Evolutionary conservation across 1,140 invertebrate genomes (phyloP), one percentile per base, ranked within the genome.

Genomic region (Drosophila ohnishii): DNA sequence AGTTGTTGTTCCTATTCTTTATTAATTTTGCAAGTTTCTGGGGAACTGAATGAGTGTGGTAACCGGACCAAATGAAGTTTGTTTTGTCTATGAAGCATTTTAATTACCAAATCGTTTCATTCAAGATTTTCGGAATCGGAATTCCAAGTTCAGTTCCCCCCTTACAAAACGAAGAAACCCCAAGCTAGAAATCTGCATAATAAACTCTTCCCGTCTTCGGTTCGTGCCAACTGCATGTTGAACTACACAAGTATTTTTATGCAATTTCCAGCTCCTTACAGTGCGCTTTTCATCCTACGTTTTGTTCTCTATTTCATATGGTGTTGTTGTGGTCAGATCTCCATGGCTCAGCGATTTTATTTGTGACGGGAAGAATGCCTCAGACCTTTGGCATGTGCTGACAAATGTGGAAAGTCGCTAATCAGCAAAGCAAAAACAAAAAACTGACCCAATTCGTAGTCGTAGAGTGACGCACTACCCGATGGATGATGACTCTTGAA

Each of bases 361-460:
- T 25, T 22, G n/a, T 16, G 39, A 35, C 19, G 56, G 53, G 39
- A 65, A 39, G 74, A 67, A 60, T 80, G 73, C 56, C 76, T 82
- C 82, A 85, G 65, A 69, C 37, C 50, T 56, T 86, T 87, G 83
- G 83, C 84, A 86, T 86, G 84, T 73, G 83, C 83, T 86, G 83
- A 86, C 83, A 79, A 61, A 63, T 47, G 48, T 9, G 56, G 58
- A 66, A 63, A 51, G 44, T 71, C n/a, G 44, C 51, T 48, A 83
- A 83, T 83, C 84, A 79, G 83, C 82, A 51, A 57, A 58, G 70
- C 61, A 63, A 57, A 50, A 53, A 19, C 34, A 62, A 63, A 71
- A 62, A 40, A 44, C 57, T 80, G 83, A 87, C 83, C 83, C 76
- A 87, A 70, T 87, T 87, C 51, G 57, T 48, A 51, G 56, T 44